Evolutionary conservation across 2,797 vertebrate genomes (phyloP).

Genomic region (Pipistrellus pygmaeus): DNA sequence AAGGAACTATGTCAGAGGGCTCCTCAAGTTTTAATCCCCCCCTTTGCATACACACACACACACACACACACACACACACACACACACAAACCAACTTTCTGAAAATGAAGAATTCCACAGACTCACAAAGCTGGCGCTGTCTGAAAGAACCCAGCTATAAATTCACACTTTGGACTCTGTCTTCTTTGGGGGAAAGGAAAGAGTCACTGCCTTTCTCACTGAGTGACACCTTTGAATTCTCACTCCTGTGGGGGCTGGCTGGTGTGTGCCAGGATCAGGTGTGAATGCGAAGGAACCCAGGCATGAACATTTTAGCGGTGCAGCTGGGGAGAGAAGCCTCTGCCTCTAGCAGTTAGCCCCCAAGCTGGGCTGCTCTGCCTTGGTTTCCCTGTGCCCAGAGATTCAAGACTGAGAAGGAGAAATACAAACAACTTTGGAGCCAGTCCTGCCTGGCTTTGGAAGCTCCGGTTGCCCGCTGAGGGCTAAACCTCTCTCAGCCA

Average conservation of each 20-base stretch:
- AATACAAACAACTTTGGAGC: not conserved
- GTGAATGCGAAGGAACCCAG: not conserved
- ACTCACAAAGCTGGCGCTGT: not conserved
- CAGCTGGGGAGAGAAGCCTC: not conserved
- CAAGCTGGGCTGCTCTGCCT: not conserved
- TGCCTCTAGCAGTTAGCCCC: not conserved
- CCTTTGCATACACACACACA: not conserved
- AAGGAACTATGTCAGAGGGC: not conserved
- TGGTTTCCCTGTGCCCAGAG: not conserved
- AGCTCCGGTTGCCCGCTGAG: not conserved
- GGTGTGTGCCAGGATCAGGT: not conserved
- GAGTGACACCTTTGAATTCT: not conserved
- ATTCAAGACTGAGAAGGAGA: not conserved
- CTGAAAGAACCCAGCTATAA: not conserved
- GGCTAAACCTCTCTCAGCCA: too few species aligned
- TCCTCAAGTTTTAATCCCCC: slow-evolving; percentile 23
- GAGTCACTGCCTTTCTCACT: not conserved
- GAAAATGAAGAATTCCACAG: not conserved
- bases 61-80: not conserved
- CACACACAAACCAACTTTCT: not conserved
- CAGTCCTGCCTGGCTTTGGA: not conserved
- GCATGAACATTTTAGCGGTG: not conserved
- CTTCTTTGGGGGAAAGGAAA: not conserved
- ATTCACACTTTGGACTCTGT: not conserved
- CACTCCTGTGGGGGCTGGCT: not conserved